phyloP scores from a whole-genome alignment of 2,797 vertebrate species.

The Ficedula albicollis region DNA sequence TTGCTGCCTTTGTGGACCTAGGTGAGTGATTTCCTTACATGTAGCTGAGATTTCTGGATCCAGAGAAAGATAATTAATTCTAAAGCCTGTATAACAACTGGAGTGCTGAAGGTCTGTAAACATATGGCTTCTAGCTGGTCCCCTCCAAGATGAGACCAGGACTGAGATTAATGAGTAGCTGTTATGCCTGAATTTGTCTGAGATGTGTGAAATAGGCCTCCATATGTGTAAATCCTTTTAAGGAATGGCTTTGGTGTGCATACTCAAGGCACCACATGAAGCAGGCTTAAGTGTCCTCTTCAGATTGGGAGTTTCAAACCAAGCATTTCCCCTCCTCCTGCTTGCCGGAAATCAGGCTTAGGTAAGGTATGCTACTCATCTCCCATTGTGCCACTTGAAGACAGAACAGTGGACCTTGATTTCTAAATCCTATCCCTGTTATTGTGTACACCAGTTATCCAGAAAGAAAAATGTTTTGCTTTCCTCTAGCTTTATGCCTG shows the following conservation, averaged over 20 bases:
- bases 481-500: background rate
- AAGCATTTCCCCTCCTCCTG: background rate
- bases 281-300: background rate
- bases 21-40: background rate
- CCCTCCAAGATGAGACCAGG: background rate
- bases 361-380: background rate
- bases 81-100: background rate
- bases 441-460: background rate
- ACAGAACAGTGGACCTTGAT: background rate
- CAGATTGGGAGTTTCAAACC: background rate
- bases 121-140: background rate
- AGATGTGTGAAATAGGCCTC: background rate
- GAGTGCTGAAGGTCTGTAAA: background rate
- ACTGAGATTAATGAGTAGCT: background rate
- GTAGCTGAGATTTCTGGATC: background rate
- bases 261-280: background rate
- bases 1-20: background rate
- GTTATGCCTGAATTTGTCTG: background rate
- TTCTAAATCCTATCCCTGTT: background rate
- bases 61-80: background rate
- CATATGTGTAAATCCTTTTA: background rate
- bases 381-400: background rate
- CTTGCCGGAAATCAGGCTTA: background rate
- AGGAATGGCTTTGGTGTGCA: background rate
- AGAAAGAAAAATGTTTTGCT: background rate